phyloP scores from a whole-genome alignment of 1,140 invertebrate species.

The Ericerus pela region DNA sequence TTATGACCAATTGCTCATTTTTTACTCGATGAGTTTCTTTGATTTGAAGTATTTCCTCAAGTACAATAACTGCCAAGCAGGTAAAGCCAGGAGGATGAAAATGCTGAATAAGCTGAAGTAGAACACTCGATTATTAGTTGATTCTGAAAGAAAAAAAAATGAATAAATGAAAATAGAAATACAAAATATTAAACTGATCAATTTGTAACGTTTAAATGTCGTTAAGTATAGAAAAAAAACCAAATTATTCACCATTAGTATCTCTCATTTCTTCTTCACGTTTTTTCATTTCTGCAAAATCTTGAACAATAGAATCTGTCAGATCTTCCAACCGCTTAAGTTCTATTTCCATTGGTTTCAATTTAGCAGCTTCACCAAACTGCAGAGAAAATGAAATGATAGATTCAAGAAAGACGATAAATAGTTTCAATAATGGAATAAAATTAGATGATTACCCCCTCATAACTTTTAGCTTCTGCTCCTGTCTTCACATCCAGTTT shows the following conservation, averaged over 20 bases:
- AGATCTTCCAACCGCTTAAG: constrained; percentile 89
- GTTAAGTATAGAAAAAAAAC: constrained; percentile 17
- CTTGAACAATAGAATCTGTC: constrained; percentile 90
- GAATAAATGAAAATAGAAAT: too few species aligned
- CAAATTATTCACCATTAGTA: constrained; percentile 95
- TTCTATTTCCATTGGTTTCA: constrained; percentile 96
- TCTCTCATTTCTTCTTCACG: constrained; percentile 96
- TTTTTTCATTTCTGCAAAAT: constrained; percentile 92
- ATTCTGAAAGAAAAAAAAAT: constrained; percentile 76
- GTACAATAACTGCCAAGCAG: constrained; percentile 96
- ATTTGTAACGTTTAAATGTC: neutral
- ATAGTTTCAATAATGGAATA: too few species aligned
- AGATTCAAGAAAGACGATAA: too few species aligned
- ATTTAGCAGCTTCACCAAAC: constrained; percentile 89
- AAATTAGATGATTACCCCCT: constrained; percentile 67
- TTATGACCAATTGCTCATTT: too few species aligned
- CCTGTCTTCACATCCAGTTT: constrained; percentile 78
- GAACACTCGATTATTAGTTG: constrained; percentile 87
- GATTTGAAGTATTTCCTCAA: constrained; percentile 94
- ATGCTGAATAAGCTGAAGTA: constrained; percentile 98
- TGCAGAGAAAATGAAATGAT: constrained; percentile 37
- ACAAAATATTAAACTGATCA: constrained; percentile 17
- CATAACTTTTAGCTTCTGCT: constrained; percentile 94
- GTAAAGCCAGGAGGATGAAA: constrained; percentile 80
- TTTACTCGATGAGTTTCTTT: constrained; percentile 96